phyloP scores from a whole-genome alignment of 2,888 invertebrate genomes.

The Acrobasis repandana region DNA sequence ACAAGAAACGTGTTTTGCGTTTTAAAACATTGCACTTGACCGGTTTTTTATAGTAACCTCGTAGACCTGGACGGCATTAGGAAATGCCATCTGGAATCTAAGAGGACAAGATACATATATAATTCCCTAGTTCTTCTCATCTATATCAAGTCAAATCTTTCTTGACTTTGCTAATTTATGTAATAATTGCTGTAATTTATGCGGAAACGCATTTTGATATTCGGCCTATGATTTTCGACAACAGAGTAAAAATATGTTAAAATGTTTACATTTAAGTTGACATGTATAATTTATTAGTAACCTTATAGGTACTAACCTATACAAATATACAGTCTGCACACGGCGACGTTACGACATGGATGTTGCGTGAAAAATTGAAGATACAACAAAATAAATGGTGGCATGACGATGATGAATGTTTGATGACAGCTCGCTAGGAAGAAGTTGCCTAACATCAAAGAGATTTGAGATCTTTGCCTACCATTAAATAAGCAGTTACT shows the following conservation, averaged over 20 bases:
- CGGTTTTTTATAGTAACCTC: too few species aligned
- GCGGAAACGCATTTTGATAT: background rate
- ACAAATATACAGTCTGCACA: background rate
- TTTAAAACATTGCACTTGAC: too few species aligned
- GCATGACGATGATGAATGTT: background rate
- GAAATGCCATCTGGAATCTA: too few species aligned
- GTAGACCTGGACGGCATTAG: too few species aligned
- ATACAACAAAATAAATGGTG: background rate
- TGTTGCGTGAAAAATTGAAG: background rate
- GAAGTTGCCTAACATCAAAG: background rate
- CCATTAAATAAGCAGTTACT: background rate
- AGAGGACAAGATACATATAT: too few species aligned
- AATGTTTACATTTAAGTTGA: background rate
- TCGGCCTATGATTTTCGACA: background rate
- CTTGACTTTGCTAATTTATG: too few species aligned
- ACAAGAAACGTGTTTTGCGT: too few species aligned
- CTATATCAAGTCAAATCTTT: too few species aligned
- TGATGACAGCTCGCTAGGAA: slow-evolving; percentile 1
- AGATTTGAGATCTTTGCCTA: background rate
- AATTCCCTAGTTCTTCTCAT: too few species aligned
- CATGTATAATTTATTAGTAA: background rate
- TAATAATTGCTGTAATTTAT: background rate
- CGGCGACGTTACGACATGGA: background rate
- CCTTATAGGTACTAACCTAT: background rate
- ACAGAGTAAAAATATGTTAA: background rate